Evolutionary conservation across 2,888 invertebrate species (phyloP).

Genomic region (Clunio marinus): DNA sequence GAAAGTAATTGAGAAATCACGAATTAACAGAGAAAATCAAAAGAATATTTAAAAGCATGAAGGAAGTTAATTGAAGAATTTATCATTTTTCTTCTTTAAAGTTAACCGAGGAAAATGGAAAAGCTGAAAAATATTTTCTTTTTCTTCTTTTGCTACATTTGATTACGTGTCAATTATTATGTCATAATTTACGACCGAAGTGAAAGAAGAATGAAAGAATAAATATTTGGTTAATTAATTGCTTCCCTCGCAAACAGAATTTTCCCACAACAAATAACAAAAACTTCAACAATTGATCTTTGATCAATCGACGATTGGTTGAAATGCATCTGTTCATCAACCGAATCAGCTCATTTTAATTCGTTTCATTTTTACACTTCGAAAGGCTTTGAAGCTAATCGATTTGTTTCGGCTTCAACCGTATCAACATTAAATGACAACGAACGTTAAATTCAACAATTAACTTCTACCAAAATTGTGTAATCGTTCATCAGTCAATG

Average conservation of each 20-base stretch:
- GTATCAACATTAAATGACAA: not conserved
- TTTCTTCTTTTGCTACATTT: conserved; percentile 4
- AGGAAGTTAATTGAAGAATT: conserved; percentile 35
- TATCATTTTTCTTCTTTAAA: not conserved
- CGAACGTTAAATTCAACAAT: not conserved
- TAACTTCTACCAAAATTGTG: not conserved
- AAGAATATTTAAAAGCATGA: conserved; percentile 10
- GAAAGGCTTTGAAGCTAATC: not conserved
- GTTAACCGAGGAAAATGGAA: not conserved
- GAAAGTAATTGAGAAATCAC: not conserved
- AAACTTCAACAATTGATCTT: conserved; percentile 30
- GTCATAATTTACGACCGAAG: conserved; percentile 34
- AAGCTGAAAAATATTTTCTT: conserved; percentile 1
- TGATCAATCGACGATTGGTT: conserved; percentile 18
- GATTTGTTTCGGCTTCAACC: not conserved
- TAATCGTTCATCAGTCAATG: not conserved
- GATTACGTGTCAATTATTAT: conserved; percentile 34
- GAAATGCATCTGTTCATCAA: not conserved
- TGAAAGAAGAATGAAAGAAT: conserved; percentile 8
- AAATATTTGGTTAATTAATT: conserved; percentile 39
- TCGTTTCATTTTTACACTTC: not conserved
- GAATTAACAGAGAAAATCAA: too few species aligned
- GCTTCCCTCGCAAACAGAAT: conserved; percentile 9
- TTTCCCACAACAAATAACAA: too few species aligned
- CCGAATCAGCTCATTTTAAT: not conserved